Percentiles rank a stretch among this genome's conserved stretches.
Evolutionary conservation across 2,888 invertebrate genomes (phyloP).

Genomic region (Eubasilissa splendida): DNA sequence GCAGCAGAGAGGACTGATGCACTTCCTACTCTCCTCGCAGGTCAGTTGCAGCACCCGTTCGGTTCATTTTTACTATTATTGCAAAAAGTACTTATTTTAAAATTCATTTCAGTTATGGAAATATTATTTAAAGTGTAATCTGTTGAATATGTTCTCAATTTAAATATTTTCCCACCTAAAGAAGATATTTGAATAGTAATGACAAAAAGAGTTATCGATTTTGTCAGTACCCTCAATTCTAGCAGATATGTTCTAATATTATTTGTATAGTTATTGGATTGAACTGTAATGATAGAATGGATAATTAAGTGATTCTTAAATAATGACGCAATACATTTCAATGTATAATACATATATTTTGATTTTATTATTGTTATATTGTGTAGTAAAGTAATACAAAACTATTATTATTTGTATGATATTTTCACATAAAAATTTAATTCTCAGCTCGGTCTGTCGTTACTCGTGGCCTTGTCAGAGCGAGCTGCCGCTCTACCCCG

Average conservation of each 20-base stretch:
- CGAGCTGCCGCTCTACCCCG: constrained; percentile 69
- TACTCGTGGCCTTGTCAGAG: constrained; percentile 70
- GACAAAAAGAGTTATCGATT: too few relatives aligned
- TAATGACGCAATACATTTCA: background rate
- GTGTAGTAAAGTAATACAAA: background rate
- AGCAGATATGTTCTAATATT: too few relatives aligned
- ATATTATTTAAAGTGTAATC: too few relatives aligned
- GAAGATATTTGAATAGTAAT: too few relatives aligned
- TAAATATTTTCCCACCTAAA: too few relatives aligned
- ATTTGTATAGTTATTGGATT: too few relatives aligned
- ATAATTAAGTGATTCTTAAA: background rate
- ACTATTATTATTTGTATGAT: background rate
- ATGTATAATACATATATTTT: background rate
- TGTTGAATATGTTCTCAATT: too few relatives aligned
- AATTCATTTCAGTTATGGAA: too few relatives aligned
- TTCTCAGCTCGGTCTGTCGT: constrained; percentile 74
- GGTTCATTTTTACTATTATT: too few relatives aligned
- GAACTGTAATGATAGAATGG: too few relatives aligned
- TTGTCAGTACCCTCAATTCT: too few relatives aligned
- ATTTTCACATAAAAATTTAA: background rate
- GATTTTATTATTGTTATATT: background rate
- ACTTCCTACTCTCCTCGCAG: constrained; percentile 53
- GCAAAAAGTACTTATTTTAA: too few relatives aligned
- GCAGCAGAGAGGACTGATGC: constrained; percentile 52
- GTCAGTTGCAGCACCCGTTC: constrained; percentile 8